Conservation (phyloP, 2,888 invertebrate genomes). For the Vesta saturnalis region DNA sequence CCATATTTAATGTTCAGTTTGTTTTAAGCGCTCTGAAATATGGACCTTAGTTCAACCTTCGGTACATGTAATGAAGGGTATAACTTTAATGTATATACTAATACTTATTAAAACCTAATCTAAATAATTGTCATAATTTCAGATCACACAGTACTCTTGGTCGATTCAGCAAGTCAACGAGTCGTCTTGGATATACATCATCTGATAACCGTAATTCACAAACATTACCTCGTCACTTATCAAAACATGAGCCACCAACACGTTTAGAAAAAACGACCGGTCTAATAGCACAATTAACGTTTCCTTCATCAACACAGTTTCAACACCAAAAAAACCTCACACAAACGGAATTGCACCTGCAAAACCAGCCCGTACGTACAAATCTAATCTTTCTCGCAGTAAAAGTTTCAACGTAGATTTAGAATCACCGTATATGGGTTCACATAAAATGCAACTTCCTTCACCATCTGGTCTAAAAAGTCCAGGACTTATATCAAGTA, state of each 20-base stretch:
- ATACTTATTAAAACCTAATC: too few relatives aligned
- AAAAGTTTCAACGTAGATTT: conserved; percentile 81
- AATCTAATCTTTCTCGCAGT: conserved; percentile 77
- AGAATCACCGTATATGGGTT: conserved; percentile 52
- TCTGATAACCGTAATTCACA: conserved; percentile 70
- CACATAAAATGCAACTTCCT: conserved; percentile 81
- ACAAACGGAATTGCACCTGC: conserved; percentile 72
- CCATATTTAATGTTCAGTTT: too few relatives aligned
- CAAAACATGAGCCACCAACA: conserved; percentile 55
- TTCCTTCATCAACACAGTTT: conserved; percentile 68
- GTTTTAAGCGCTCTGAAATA: too few relatives aligned
- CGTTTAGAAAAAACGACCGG: conserved; percentile 65
- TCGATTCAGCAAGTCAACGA: conserved; percentile 84
- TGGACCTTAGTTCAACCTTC: too few relatives aligned
- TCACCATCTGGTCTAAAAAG: conserved; percentile 76
- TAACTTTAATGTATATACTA: too few relatives aligned
- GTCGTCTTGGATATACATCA: conserved; percentile 71
- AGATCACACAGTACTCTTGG: conserved; percentile 81
- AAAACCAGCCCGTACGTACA: conserved; percentile 83
- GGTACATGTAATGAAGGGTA: too few relatives aligned
- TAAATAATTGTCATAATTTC: conserved; percentile 61
- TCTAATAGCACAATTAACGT: conserved; percentile 74
- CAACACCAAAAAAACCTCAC: conserved; percentile 51
- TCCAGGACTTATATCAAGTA: conserved; percentile 86
- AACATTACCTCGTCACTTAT: conserved; percentile 75